Evolutionary conservation across 2,888 invertebrate genomes (phyloP), one percentile per base, ranked within the genome.

Genomic region (Boloria euphrosyne): DNA sequence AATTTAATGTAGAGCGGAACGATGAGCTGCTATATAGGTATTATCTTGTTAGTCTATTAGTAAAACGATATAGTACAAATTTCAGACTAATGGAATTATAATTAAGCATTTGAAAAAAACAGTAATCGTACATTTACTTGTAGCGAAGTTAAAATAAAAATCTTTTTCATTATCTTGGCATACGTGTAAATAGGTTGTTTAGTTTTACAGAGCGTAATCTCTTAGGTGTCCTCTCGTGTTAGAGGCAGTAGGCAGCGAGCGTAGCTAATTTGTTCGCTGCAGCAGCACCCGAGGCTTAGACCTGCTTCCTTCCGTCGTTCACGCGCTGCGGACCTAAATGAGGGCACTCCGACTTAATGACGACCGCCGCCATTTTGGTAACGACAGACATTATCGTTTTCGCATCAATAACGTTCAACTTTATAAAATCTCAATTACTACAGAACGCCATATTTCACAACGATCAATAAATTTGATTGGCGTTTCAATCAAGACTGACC

Each of bases 341-440:
- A 87, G 86, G 85, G 86, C 86, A 88, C 86, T 89, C 84, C 76
- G 81, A 77, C 82, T 86, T 88, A 89, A 88, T 88, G 87, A 87
- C 85, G 83, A 81, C 85, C 84, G 80, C 80, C 63, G 67, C 69
- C 68, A 71, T 73, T 74, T 74, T 58, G 68, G 67, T 60, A 68
- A 66, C 70, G 73, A 52, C 65, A 65, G 66, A 53, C 57, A 65
- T 70, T 66, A 69, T 58, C 68, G 59, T 60, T 68, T 63, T 68
- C 62, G 55, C 62, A 60, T 52, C 54, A 62, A 69, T 67, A 65
- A 69, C 43, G 57, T 62, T 63, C 55, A 62, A 68, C 68, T 65
- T 62, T 63, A 58, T 63, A 59, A 70, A 63, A 63, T 61, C 44
- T 38, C 66, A 69, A 69, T 69, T 67, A 64, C 58, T 64, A 58